These are phyloP conservation scores for Phrynocephalus vlangalii DNA, from an alignment of 2,797 vertebrate genomes.

Conservation along the genomic window DNA sequence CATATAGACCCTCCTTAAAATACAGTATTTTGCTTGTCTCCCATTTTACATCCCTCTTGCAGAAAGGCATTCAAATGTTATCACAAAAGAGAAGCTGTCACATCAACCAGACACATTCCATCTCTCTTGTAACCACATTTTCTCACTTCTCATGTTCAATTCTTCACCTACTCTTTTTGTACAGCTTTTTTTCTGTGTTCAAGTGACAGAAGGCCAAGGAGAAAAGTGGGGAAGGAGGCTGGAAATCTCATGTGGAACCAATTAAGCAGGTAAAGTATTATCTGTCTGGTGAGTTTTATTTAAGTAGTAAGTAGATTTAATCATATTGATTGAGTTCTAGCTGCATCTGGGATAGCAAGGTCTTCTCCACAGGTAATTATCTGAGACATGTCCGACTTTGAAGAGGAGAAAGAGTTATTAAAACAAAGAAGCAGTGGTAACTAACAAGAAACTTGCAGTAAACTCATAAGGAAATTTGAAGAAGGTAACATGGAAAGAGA, in stretches of 20 bases:
- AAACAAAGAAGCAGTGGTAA: slow-evolving; percentile 13
- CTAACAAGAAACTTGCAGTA: not conserved
- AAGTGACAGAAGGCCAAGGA: slow-evolving; percentile 66
- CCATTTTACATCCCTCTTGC: slow-evolving; percentile 28
- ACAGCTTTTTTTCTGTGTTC: slow-evolving; percentile 20
- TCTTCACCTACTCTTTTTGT: slow-evolving; percentile 57
- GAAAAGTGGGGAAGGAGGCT: slow-evolving; percentile 31
- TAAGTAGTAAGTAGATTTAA: slow-evolving; percentile 49
- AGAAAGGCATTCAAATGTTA: slow-evolving; percentile 32
- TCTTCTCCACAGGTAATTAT: slow-evolving; percentile 47
- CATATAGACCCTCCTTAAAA: accelerated
- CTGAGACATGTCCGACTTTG: slow-evolving; percentile 40
- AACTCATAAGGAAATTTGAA: slow-evolving; percentile 25
- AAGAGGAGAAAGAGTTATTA: slow-evolving; percentile 46
- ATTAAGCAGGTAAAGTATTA: slow-evolving; percentile 75
- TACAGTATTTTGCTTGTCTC: not conserved
- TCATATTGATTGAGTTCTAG: slow-evolving; percentile 51
- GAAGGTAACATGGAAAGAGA: slow-evolving; percentile 1
- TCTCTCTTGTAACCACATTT: slow-evolving; percentile 46
- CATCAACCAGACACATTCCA: slow-evolving; percentile 47
- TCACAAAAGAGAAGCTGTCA: slow-evolving; percentile 50
- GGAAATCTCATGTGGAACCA: slow-evolving; percentile 72
- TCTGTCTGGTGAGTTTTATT: slow-evolving; percentile 60
- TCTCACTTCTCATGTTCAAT: slow-evolving; percentile 60
- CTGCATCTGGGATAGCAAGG: slow-evolving; percentile 30